Evolutionary conservation across 2,113 vertebrate species (phyloP).

Genomic region (Aramus guarauna): DNA sequence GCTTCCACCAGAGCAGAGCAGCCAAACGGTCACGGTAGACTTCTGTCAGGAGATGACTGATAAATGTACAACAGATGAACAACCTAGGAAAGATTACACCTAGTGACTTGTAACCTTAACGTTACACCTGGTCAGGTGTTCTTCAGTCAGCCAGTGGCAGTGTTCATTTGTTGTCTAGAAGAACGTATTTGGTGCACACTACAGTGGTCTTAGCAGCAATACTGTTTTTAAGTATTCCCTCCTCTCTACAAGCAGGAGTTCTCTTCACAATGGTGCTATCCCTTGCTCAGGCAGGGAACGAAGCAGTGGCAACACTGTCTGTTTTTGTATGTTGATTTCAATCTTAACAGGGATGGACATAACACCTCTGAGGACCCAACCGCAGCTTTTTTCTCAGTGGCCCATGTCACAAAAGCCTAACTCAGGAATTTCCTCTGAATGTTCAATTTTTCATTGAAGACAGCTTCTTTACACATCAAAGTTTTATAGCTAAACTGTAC

Average conservation of each 20-base stretch:
- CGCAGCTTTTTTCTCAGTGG: conserved; percentile 89
- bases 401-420: conserved; percentile 96
- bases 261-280: conserved; percentile 86
- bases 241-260: conserved; percentile 78
- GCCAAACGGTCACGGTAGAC: conserved; percentile 96
- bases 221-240: conserved; percentile 81
- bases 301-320: conserved; percentile 83
- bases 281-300: conserved; percentile 80
- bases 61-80: conserved; percentile 98
- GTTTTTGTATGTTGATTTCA: conserved; percentile 84
- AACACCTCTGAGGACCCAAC: conserved; percentile 94
- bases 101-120: conserved; percentile 74
- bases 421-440: conserved; percentile 99
- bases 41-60: conserved; percentile 99
- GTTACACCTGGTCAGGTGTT: conserved; percentile 75
- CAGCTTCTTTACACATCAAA: conserved; percentile 89
- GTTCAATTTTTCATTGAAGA: conserved; percentile 95
- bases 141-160: conserved; percentile 85
- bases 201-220: conserved; percentile 87
- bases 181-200: conserved; percentile 84
- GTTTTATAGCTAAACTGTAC: conserved; percentile 91
- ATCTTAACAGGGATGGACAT: conserved; percentile 86
- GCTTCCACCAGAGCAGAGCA: conserved; percentile 82
- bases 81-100: conserved; percentile 93
- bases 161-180: conserved; percentile 80